Evolutionary conservation across 2,888 invertebrate genomes (phyloP), one percentile per base, ranked within the genome.

Genomic region (Ecliptopera silaceata): DNA sequence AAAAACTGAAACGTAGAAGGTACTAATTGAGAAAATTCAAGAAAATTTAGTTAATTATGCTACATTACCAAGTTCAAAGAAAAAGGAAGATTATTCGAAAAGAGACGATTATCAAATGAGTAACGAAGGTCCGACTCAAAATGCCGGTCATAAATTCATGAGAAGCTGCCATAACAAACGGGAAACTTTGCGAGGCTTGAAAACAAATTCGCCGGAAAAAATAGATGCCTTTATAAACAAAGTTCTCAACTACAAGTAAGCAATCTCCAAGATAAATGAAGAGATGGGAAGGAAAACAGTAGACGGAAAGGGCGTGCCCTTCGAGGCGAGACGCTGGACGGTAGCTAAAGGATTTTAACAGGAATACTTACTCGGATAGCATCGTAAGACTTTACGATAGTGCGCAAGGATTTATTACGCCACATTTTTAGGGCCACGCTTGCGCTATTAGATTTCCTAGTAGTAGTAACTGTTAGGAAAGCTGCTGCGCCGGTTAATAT

Each of bases 301-400:
- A 64, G 61, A 63, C 56, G 63, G 53, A 55, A 63, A 63, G 59
- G 66, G 68, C 56, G 59, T 61, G 66, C 65, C 64, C 56, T 66
- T 48, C 57, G 46, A 59, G 55, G 49, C 52, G 56, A 63, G 63
- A 64, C 60, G 47, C 60, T 62, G 60, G 65, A 62, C 61, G 63
- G 68, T 57, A 66, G 54, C 66, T 64, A 61, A 59, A 66, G 70
- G 73, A 70, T 68, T 71, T 69, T 64, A 71, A 68, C 70, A 69
- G 64, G 61, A 58, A 53, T 59, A 66, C 63, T 65, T 72, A 60
- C 69, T 72, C 63, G 69, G 75, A 71, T 70, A 69, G 63, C 57
- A 65, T 70, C 74, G 73, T 71, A 70, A 72, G 68, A 64, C 59
- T 66, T 69, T 61, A 68, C 69, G 72, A 66, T 66, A 65, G 68